Conservation (phyloP, 2,113 vertebrate species). For the Canis aureus region DNA sequence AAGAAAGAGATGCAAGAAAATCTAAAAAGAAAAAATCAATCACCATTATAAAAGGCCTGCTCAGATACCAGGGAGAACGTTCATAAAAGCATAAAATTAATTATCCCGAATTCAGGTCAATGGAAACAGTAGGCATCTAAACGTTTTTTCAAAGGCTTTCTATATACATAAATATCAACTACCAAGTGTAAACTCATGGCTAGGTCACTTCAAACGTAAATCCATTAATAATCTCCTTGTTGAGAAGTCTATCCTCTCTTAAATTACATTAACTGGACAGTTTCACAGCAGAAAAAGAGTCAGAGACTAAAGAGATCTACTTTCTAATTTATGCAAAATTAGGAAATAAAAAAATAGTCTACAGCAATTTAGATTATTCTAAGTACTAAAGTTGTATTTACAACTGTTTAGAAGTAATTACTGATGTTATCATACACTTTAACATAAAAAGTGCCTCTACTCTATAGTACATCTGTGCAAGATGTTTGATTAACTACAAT, state of each 20-base stretch:
- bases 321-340: constrained; percentile 22
- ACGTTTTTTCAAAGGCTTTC: neutral
- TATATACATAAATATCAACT: constrained; percentile 38
- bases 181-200: neutral
- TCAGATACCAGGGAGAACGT: neutral
- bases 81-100: neutral
- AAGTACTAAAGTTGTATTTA: constrained; percentile 28
- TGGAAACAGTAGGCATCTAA: neutral
- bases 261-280: neutral
- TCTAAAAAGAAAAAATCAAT: neutral
- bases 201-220: neutral
- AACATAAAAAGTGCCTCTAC: neutral
- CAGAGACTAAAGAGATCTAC: neutral
- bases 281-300: constrained; percentile 17
- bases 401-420: neutral
- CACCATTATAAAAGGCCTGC: neutral
- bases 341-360: constrained; percentile 17
- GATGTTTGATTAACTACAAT: neutral
- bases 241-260: neutral
- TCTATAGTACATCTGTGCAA: neutral
- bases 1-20: neutral
- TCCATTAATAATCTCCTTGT: neutral
- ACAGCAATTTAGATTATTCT: neutral
- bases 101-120: neutral
- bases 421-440: neutral